These are phyloP conservation scores for Orchesella cincta DNA, from an alignment of 1,140 invertebrate species.

Conservation along the genomic window DNA sequence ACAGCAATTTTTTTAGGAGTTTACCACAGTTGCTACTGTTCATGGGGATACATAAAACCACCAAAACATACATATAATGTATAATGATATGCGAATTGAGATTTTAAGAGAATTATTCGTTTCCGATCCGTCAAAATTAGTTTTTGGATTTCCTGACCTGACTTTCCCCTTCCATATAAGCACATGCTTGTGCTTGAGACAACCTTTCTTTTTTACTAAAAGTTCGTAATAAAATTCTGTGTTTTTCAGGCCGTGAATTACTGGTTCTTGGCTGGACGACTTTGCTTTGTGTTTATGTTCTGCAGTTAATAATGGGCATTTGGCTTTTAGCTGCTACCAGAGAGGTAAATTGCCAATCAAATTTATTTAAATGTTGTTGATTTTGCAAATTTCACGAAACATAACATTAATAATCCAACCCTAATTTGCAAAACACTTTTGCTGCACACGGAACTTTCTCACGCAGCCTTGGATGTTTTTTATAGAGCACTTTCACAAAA, in stretches of 20 bases:
- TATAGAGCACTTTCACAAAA: background rate
- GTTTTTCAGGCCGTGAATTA: constrained; percentile 33
- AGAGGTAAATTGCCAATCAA: constrained; percentile 36
- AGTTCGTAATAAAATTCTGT: no score
- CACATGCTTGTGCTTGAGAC: no score
- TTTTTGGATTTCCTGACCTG: no score
- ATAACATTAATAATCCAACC: constrained; percentile 13
- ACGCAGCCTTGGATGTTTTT: background rate
- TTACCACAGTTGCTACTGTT: no score
- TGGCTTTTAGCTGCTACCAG: constrained; percentile 41
- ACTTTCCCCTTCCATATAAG: no score
- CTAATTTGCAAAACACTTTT: background rate
- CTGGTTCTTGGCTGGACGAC: constrained; percentile 40
- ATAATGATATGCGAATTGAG: no score
- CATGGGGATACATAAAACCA: no score
- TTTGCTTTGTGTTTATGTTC: constrained; percentile 37
- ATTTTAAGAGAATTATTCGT: no score
- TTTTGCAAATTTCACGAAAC: constrained; percentile 27
- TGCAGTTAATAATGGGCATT: constrained; percentile 41
- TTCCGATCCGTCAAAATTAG: no score
- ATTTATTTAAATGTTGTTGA: constrained; percentile 25
- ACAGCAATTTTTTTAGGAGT: no score
- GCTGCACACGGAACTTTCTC: background rate
- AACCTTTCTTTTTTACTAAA: no score
- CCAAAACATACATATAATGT: no score